Evolutionary conservation across 2,797 vertebrate species (phyloP), one percentile per base, ranked within the genome.

Genomic region (Oreortyx pictus): DNA sequence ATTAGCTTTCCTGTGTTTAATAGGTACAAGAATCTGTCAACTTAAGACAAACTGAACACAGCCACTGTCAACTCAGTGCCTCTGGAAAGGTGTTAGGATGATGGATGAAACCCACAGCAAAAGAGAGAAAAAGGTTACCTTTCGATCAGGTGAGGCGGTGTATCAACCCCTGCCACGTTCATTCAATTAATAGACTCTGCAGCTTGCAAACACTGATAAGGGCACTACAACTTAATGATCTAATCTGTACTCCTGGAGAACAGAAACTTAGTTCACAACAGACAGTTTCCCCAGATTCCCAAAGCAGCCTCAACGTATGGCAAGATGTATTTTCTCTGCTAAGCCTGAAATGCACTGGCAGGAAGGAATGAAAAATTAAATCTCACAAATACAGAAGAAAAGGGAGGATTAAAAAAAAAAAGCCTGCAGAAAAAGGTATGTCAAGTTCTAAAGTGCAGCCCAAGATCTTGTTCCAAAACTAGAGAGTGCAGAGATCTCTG

Each of bases 191-290:
- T 2, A 94, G 80, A 95, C 66, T 91, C 89, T 84, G 93, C 80
- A 82, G 61, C 91, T 96, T 96, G 90, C 65, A 94, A 96, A 96
- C 87, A 72, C 89, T 14, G 91, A 88, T 96, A 96, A 97, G 83
- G 78, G 68, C 37, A 35, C 49, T 77, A 80, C 50, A 94, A 95
- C 35, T 92, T 97, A 96, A 98, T 93, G 90, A 97, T 94, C 81
- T 96, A 86, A 97, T 97, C 94, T 96, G 62, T 94, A 96, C 94
- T 96, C 91, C 85, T 74, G 86, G 49, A 82, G 72, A 90, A 95
- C 43, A 11, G 66, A 96, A 79, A 47, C 33, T 92, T 52, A 91
- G 65, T 59, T 92, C 50, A 76, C 71, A 86, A 87, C 54, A 94
- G 73, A 89, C 14, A 80, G 52, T 73, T 82, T 60, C 54, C 67